Evolutionary conservation across 2,113 vertebrate species (phyloP).

Genomic region (Calypte anna): DNA sequence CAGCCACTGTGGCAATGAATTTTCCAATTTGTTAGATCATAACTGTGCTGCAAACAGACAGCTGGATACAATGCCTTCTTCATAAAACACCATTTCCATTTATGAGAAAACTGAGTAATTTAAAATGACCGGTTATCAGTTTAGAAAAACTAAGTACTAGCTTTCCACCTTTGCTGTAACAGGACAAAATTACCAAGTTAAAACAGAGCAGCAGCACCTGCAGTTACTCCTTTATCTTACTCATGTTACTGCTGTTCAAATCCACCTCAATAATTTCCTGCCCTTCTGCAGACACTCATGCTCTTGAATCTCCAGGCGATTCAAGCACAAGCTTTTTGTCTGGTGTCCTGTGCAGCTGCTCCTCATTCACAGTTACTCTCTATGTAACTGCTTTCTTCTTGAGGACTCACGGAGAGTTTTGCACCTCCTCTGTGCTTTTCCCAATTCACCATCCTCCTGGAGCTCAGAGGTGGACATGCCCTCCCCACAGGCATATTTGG

Average conservation of each 20-base stretch:
- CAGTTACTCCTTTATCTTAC: background rate
- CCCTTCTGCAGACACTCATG: background rate
- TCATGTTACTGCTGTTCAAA: background rate
- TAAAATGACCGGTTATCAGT: background rate
- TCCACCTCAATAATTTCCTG: background rate
- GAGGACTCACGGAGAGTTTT: background rate
- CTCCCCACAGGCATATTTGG: background rate
- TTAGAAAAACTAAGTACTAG: background rate
- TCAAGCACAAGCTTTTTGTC: background rate
- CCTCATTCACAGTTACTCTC: background rate
- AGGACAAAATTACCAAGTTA: background rate
- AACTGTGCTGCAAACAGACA: background rate
- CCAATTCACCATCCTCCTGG: background rate
- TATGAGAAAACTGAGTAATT: background rate
- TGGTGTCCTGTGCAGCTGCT: background rate
- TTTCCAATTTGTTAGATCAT: background rate
- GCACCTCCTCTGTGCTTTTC: background rate
- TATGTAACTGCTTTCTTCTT: background rate
- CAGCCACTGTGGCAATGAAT: background rate
- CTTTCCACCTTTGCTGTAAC: background rate
- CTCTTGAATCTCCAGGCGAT: background rate
- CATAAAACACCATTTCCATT: background rate
- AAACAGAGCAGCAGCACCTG: background rate
- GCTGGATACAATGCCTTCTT: fast-evolving
- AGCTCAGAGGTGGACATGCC: fast-evolving